Conservation (phyloP, 2,797 vertebrate genomes). For the Premnoplex brunnescens region DNA sequence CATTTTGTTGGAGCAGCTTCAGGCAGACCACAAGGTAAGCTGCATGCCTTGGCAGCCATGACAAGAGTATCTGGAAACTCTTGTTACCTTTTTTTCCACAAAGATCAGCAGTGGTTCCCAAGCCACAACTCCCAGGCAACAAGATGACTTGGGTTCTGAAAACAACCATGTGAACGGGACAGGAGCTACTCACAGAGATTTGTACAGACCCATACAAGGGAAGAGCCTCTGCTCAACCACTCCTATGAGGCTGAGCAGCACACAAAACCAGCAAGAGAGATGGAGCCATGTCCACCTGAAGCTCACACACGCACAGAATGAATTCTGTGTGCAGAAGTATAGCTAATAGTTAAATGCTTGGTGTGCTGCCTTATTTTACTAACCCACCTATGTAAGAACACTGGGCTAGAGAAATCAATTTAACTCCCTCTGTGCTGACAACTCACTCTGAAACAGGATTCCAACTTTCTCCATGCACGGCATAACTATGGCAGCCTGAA, state of each 20-base stretch:
- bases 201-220: neutral
- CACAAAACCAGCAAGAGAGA: neutral
- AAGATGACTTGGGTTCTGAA: neutral
- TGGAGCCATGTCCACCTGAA: neutral
- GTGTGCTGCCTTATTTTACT: neutral
- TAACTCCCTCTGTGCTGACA: neutral
- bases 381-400: neutral
- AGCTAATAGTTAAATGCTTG: neutral
- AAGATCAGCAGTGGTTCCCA: neutral
- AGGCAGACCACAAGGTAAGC: neutral
- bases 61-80: neutral
- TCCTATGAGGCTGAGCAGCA: neutral
- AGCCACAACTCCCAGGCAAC: neutral
- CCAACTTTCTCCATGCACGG: neutral
- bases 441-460: neutral
- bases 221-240: neutral
- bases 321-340: neutral
- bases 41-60: neutral
- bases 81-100: neutral
- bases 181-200: neutral
- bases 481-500: neutral
- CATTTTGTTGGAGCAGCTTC: neutral
- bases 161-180: fast-evolving
- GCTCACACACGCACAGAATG: neutral
- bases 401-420: neutral